Evolutionary conservation across 2,888 invertebrate genomes (phyloP).

Genomic region (Cosmorhoe ocellata): DNA sequence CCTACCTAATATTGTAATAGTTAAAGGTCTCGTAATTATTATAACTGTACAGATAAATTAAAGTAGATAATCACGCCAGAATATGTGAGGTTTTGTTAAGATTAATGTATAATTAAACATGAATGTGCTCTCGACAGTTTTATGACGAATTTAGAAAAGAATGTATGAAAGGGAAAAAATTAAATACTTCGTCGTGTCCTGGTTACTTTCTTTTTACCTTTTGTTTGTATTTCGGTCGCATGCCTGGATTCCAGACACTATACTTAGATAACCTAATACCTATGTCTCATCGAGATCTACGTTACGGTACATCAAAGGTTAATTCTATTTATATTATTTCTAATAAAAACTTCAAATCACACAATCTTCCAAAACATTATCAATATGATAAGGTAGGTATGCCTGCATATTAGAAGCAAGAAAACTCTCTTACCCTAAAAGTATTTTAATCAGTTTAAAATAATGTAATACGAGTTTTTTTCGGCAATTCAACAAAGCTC

Average conservation of each 20-base stretch:
- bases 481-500: too few species aligned
- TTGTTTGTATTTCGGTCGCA: slow-evolving; percentile 29
- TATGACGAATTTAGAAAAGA: slow-evolving; percentile 82
- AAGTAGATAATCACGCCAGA: slow-evolving; percentile 79
- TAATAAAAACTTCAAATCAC: too few species aligned
- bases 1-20: slow-evolving; percentile 73
- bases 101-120: slow-evolving; percentile 77
- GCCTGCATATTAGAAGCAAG: too few species aligned
- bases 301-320: too few species aligned
- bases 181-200: slow-evolving; percentile 82
- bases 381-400: too few species aligned
- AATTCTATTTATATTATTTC: background rate
- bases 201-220: slow-evolving; percentile 60
- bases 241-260: too few species aligned
- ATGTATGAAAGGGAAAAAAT: slow-evolving; percentile 80
- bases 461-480: too few species aligned
- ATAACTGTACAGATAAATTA: slow-evolving; percentile 81
- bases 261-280: too few species aligned
- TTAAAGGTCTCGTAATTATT: slow-evolving; percentile 80
- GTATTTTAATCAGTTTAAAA: too few species aligned
- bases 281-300: too few species aligned
- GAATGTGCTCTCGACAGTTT: slow-evolving; percentile 81
- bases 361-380: too few species aligned
- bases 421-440: too few species aligned
- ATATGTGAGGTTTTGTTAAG: slow-evolving; percentile 79